Evolutionary conservation across 2,113 vertebrate genomes (phyloP).

Genomic region (Notarius lentiginosus): DNA sequence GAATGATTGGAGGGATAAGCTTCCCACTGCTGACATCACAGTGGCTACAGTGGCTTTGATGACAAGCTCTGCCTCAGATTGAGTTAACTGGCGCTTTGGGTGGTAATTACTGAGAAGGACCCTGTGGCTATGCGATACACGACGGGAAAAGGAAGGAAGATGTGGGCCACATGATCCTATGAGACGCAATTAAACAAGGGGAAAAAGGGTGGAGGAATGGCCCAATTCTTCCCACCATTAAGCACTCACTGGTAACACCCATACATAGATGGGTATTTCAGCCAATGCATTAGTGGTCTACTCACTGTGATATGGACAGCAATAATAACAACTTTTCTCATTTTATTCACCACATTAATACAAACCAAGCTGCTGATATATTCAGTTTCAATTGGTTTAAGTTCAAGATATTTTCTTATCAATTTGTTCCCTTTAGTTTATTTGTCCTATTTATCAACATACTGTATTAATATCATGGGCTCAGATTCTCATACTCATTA

Average conservation of each 20-base stretch:
- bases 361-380: background rate
- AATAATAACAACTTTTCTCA: background rate
- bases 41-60: constrained; percentile 39
- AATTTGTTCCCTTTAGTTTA: background rate
- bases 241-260: constrained; percentile 6
- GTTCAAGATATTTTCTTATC: background rate
- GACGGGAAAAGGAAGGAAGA: constrained; percentile 48
- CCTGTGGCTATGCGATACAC: constrained; percentile 46
- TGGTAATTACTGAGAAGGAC: constrained; percentile 41
- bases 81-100: constrained; percentile 39
- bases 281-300: background rate
- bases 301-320: background rate
- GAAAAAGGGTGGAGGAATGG: constrained; percentile 15
- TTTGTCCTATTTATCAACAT: background rate
- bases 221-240: constrained; percentile 15
- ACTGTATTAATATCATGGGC: too few species aligned
- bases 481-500: background rate
- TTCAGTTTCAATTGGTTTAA: background rate
- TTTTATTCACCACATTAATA: background rate
- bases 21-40: background rate
- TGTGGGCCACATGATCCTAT: constrained; percentile 33
- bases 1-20: background rate
- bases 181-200: constrained; percentile 38
- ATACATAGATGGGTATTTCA: background rate
- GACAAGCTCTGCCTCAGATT: constrained; percentile 21